A percentile compares a stretch with the other conserved stretches of the same genome.
Conservation (phyloP, 2,797 vertebrate species). For the Myripristis murdjan region DNA sequence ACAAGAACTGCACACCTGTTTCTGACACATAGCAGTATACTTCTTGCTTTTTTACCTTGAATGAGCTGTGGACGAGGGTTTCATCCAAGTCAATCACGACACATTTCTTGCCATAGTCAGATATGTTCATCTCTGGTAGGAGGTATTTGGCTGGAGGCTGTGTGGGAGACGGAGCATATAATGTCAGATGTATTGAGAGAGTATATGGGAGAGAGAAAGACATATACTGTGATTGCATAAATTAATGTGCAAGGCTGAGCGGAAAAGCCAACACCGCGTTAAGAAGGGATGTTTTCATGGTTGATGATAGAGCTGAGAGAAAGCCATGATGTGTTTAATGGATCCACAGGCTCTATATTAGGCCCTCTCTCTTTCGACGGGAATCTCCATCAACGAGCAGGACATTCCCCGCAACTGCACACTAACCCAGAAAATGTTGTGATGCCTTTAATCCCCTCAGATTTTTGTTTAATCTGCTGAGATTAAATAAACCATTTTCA, state of each 20-base stretch:
- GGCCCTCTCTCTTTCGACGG: not conserved
- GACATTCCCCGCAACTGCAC: not conserved
- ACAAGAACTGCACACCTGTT: not conserved
- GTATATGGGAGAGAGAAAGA: not conserved
- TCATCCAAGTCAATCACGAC: constrained; percentile 99
- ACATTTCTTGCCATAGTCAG: constrained; percentile 97
- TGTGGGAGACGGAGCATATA: constrained; percentile 40
- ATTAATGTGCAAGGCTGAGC: constrained; percentile 39
- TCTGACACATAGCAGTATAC: not conserved
- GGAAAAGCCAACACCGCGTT: constrained; percentile 54
- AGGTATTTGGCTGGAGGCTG: constrained; percentile 98
- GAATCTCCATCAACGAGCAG: constrained; percentile 1
- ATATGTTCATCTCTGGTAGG: constrained; percentile 96
- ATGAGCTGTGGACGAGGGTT: constrained; percentile 98
- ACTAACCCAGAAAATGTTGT: constrained; percentile 1
- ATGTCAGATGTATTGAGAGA: constrained; percentile 68
- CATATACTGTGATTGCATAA: constrained; percentile 20
- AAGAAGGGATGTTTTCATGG: constrained; percentile 25
- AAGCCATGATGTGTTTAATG: constrained; percentile 27
- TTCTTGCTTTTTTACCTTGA: constrained; percentile 94
- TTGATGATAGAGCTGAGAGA: constrained; percentile 21
- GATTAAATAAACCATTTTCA: constrained; percentile 29
- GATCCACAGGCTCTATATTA: constrained; percentile 5
- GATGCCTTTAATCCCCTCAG: not conserved
- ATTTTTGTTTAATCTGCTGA: constrained; percentile 19